Percentiles rank a stretch among this genome's conserved stretches.
Evolutionary conservation across 2,797 vertebrate genomes (phyloP).

Genomic region (Arnoldichthys spilopterus): DNA sequence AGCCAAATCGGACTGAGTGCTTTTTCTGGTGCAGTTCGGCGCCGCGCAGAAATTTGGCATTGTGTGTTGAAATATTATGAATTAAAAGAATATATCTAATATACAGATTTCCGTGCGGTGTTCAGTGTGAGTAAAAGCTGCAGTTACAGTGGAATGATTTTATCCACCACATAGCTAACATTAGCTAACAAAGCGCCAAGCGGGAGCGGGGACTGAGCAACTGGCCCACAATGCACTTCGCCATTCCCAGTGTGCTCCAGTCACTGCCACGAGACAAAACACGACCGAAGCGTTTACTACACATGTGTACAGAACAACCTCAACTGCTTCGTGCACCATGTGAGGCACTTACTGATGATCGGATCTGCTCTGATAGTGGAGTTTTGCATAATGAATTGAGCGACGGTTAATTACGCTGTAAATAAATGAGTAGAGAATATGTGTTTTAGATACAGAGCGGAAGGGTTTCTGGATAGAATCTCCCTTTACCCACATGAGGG

Average conservation of each 20-base stretch:
- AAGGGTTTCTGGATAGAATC: too few relatives aligned
- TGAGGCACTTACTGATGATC: too few relatives aligned
- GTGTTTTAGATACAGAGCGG: too few relatives aligned
- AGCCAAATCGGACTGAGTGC: constrained; percentile 84
- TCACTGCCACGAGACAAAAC: background rate
- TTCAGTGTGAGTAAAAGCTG: background rate
- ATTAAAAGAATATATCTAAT: too few relatives aligned
- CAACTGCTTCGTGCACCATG: too few relatives aligned
- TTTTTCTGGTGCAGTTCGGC: constrained; percentile 87
- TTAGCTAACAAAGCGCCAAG: constrained; percentile 40
- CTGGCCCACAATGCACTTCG: constrained; percentile 53
- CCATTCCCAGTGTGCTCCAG: constrained; percentile 39
- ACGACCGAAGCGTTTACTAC: background rate
- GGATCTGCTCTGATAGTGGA: too few relatives aligned
- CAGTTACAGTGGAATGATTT: background rate
- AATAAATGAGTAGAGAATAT: too few relatives aligned
- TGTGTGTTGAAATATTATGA: constrained; percentile 50
- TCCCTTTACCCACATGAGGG: too few relatives aligned
- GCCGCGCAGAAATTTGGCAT: constrained; percentile 91
- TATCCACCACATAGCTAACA: constrained; percentile 53
- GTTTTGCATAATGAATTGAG: too few relatives aligned
- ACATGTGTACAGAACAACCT: background rate
- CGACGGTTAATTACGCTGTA: too few relatives aligned
- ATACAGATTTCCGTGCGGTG: background rate
- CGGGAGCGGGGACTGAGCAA: constrained; percentile 17